Conservation (phyloP, 2,888 invertebrate species). For the Scaptomyza flava region DNA sequence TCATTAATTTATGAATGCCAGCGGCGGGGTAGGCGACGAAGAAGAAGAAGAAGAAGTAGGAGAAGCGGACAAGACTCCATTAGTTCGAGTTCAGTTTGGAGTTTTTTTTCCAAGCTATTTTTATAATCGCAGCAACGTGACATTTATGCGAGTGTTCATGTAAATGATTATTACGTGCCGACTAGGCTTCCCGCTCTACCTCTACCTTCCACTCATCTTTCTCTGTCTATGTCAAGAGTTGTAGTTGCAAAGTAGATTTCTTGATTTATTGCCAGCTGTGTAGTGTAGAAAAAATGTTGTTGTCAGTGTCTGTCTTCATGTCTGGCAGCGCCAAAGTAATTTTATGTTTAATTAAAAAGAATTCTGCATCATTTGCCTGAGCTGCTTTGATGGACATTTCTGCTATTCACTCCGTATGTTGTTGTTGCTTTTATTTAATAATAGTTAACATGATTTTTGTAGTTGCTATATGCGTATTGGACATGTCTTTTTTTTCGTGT, state of each 20-base stretch:
- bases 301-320: slow-evolving; percentile 28
- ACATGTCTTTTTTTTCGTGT: slow-evolving; percentile 31
- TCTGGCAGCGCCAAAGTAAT: slow-evolving; percentile 74
- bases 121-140: slow-evolving; percentile 79
- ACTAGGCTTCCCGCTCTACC: slow-evolving; percentile 30
- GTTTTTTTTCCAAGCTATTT: slow-evolving; percentile 63
- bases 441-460: slow-evolving; percentile 75
- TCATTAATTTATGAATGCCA: slow-evolving; percentile 80
- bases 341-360: slow-evolving; percentile 78
- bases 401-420: slow-evolving; percentile 65
- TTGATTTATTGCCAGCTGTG: slow-evolving; percentile 69
- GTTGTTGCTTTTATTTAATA: slow-evolving; percentile 71
- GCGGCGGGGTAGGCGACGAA: slow-evolving; percentile 32
- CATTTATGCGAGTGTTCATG: slow-evolving; percentile 81
- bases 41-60: slow-evolving; percentile 7
- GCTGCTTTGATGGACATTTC: slow-evolving; percentile 72
- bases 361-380: slow-evolving; percentile 71
- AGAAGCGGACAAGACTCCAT: slow-evolving; percentile 39
- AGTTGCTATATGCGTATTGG: slow-evolving; percentile 32
- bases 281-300: slow-evolving; percentile 29
- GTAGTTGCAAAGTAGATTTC: slow-evolving; percentile 72
- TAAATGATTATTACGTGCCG: slow-evolving; percentile 80
- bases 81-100: slow-evolving; percentile 67
- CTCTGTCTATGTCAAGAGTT: slow-evolving; percentile 27
- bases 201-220: not conserved